A percentile compares a stretch with the other conserved stretches of the same genome.
Conservation (phyloP, 1,140 invertebrate genomes). For the Dreissena polymorpha region DNA sequence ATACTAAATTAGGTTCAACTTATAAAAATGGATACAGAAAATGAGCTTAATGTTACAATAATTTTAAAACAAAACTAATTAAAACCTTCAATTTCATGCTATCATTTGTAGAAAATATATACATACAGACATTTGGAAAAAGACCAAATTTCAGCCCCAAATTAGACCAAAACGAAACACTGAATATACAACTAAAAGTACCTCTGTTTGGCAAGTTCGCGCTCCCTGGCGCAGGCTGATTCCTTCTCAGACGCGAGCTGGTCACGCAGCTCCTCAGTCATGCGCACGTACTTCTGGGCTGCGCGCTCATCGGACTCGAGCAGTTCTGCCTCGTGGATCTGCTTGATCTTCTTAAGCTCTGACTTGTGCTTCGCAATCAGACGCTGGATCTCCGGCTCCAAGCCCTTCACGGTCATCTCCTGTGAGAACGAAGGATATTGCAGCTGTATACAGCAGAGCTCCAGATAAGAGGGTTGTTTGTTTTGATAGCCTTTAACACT, state of each 20-base stretch:
- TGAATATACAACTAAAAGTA: conserved; percentile 51
- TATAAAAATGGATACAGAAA: too few relatives aligned
- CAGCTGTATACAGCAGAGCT: too few relatives aligned
- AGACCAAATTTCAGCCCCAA: too few relatives aligned
- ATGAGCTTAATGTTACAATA: too few relatives aligned
- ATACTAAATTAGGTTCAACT: too few relatives aligned
- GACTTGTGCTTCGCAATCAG: conserved; percentile 78
- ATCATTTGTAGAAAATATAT: too few relatives aligned
- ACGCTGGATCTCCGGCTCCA: conserved; percentile 80
- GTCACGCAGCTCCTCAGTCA: conserved; percentile 79
- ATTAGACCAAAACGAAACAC: too few relatives aligned
- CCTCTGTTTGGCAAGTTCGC: conserved; percentile 77
- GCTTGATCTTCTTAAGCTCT: conserved; percentile 79
- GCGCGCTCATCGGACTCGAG: conserved; percentile 78
- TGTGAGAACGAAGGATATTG: conserved; percentile 37
- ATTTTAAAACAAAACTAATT: too few relatives aligned
- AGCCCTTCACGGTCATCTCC: conserved; percentile 80
- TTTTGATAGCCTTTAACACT: too few relatives aligned
- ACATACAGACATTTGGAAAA: too few relatives aligned
- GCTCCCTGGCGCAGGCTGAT: conserved; percentile 76
- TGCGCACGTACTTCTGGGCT: conserved; percentile 77
- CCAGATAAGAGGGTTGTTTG: too few relatives aligned
- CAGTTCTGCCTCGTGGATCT: conserved; percentile 79
- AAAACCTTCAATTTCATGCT: too few relatives aligned
- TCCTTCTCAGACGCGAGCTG: conserved; percentile 79